Percentiles rank a stretch among this genome's conserved stretches.
Evolutionary conservation across 2,113 vertebrate genomes (phyloP).

Genomic region (Pterocles gutturalis): DNA sequence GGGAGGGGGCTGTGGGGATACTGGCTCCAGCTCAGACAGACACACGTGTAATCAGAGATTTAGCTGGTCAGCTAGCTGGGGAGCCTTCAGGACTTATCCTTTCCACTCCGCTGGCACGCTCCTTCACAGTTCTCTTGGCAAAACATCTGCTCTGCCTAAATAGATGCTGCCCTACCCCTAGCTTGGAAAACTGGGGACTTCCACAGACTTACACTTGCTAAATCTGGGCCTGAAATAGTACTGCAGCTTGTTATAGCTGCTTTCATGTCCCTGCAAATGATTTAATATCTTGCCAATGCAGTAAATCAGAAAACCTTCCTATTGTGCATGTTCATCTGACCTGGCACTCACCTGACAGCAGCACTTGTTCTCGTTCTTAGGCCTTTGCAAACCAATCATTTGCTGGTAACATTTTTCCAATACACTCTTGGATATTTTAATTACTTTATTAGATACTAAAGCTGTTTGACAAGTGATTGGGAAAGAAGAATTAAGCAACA

Average conservation of each 20-base stretch:
- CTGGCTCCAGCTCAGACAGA: too few species aligned
- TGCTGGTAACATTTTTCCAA: background rate
- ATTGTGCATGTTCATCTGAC: background rate
- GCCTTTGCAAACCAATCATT: background rate
- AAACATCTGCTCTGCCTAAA: background rate
- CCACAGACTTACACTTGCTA: background rate
- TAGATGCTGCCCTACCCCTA: background rate
- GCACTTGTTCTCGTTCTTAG: background rate
- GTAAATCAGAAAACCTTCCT: background rate
- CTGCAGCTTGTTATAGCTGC: background rate
- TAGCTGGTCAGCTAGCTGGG: background rate
- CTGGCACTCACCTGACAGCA: background rate
- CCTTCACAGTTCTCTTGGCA: background rate
- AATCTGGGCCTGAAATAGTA: background rate
- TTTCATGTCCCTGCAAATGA: background rate
- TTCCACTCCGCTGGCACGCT: background rate
- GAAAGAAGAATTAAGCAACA: background rate
- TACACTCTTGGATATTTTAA: background rate
- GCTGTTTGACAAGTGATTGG: background rate
- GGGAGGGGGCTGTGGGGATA: too few species aligned
- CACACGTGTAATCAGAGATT: too few species aligned
- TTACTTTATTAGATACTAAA: background rate
- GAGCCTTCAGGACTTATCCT: background rate
- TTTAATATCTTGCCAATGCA: background rate
- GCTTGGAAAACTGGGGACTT: background rate